Conservation (phyloP, 2,888 invertebrate genomes). For the Mythimna impura region DNA sequence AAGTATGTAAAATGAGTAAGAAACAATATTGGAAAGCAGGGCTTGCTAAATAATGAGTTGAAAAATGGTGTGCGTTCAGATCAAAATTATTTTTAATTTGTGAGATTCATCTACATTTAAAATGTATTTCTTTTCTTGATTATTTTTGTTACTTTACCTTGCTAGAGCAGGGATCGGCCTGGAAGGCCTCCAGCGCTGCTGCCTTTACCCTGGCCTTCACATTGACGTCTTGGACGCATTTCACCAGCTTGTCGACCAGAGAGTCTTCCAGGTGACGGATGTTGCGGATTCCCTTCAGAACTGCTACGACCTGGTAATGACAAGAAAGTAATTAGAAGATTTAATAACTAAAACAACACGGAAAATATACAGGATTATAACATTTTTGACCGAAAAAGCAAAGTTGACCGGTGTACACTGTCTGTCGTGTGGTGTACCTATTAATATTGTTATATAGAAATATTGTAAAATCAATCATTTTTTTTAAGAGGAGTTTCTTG, state of each 20-base stretch:
- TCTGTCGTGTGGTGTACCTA: too few relatives aligned
- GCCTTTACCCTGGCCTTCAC: slow-evolving; percentile 93
- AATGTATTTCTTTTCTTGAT: too few relatives aligned
- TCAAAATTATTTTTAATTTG: too few relatives aligned
- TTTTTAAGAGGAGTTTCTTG: too few relatives aligned
- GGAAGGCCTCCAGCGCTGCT: slow-evolving; percentile 94
- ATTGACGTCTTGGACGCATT: slow-evolving; percentile 91
- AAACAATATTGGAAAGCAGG: not conserved
- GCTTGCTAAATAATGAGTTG: not conserved
- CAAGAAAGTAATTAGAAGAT: not conserved
- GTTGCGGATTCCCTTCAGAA: slow-evolving; percentile 96
- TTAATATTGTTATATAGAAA: too few relatives aligned
- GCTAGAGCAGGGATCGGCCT: slow-evolving; percentile 92
- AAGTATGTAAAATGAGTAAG: not conserved
- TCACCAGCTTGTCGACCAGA: slow-evolving; percentile 90
- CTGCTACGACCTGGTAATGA: slow-evolving; percentile 91
- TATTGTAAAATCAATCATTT: too few relatives aligned
- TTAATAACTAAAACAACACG: not conserved
- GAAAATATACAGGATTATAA: not conserved
- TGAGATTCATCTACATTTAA: too few relatives aligned
- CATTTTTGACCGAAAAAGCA: too few relatives aligned
- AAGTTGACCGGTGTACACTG: too few relatives aligned
- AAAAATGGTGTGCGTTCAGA: too few relatives aligned
- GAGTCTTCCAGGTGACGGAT: slow-evolving; percentile 92
- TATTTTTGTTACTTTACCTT: slow-evolving; percentile 75